These are phyloP conservation scores for Hypsibius dujardini DNA, from an alignment of 1,140 invertebrate species.

Conservation along the genomic window DNA sequence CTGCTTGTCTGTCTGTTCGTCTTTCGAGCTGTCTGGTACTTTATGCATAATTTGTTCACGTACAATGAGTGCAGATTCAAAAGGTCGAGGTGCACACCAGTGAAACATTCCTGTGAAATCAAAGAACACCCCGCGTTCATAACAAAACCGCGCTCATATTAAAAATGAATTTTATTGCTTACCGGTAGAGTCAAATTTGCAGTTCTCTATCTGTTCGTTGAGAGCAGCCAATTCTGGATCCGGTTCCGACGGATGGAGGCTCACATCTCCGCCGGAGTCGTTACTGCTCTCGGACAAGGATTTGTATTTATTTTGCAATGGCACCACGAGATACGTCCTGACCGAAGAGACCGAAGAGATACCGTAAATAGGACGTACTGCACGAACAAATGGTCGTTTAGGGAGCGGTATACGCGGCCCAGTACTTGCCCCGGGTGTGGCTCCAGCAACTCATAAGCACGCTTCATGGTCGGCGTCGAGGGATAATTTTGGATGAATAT, in stretches of 20 bases:
- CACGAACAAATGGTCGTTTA: too few relatives aligned
- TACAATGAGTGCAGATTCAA: not conserved
- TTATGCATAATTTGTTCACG: not conserved
- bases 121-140: too few relatives aligned
- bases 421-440: not conserved
- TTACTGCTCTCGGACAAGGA: not conserved
- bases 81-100: not conserved
- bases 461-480: not conserved
- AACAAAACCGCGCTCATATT: too few relatives aligned
- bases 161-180: not conserved
- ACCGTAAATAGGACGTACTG: too few relatives aligned
- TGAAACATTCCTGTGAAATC: too few relatives aligned
- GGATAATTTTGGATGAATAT: conserved; percentile 7
- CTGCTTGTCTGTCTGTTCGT: too few relatives aligned
- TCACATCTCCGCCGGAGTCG: not conserved
- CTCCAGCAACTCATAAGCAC: not conserved
- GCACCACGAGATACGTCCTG: not conserved
- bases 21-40: too few relatives aligned
- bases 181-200: not conserved
- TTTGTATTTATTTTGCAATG: not conserved
- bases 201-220: too few relatives aligned
- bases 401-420: too few relatives aligned
- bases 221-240: too few relatives aligned
- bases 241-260: too few relatives aligned
- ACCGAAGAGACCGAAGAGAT: not conserved